Evolutionary conservation across 37 sponge, comb jelly and placozoan genomes (phyloP).

Genomic region (Mnemiopsis leidyi): DNA sequence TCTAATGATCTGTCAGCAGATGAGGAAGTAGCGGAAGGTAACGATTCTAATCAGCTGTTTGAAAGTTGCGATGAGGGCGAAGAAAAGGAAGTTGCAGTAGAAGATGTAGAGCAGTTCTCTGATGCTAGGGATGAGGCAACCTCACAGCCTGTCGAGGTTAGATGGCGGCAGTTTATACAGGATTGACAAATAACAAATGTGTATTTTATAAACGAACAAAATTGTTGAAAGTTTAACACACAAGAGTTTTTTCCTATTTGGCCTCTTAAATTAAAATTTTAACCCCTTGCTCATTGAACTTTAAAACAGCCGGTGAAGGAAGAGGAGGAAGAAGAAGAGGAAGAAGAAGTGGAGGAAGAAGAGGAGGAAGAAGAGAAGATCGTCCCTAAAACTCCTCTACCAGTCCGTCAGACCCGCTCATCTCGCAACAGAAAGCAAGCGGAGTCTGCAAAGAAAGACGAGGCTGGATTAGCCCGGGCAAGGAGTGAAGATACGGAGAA

Average conservation of each 20-base stretch:
- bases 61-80: conserved; percentile 32
- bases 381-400: not conserved
- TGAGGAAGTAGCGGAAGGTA: not conserved
- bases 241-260: no score
- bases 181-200: no score
- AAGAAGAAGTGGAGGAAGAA: not conserved
- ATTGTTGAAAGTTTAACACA: no score
- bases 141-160: no score
- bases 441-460: not conserved
- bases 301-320: not conserved
- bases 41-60: not conserved
- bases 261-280: no score
- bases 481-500: not conserved
- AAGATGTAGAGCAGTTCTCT: not conserved
- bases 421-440: not conserved
- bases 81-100: not conserved
- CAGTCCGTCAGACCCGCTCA: not conserved
- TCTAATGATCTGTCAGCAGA: not conserved
- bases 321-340: not conserved
- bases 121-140: not conserved
- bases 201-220: no score
- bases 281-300: no score
- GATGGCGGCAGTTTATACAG: no score
- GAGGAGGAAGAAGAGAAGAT: not conserved
- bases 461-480: not conserved